phyloP scores from a whole-genome alignment of 2,888 invertebrate genomes.

The Apamea monoglypha region DNA sequence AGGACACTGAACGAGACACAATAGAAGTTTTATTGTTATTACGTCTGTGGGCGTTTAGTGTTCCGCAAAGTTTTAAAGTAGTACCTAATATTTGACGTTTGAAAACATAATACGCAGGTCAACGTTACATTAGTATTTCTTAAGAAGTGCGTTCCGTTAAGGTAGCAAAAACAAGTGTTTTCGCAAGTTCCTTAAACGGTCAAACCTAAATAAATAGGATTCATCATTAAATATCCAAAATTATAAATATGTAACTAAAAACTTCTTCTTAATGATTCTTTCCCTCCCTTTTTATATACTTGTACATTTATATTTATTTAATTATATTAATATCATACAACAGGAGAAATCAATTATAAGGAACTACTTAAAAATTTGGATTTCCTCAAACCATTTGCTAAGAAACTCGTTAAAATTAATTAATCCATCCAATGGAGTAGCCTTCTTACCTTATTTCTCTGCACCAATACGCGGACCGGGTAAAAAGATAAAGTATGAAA shows the following conservation, averaged over 20 bases:
- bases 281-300: not conserved
- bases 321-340: not conserved
- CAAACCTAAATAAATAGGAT: not conserved
- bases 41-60: not conserved
- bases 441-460: not conserved
- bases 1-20: not conserved
- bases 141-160: not conserved
- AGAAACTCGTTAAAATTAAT: slow-evolving; percentile 3
- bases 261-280: not conserved
- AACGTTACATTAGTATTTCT: not conserved
- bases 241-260: not conserved
- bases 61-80: not conserved
- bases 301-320: not conserved
- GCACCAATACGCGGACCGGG: slow-evolving; percentile 18
- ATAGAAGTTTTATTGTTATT: not conserved
- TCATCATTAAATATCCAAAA: not conserved
- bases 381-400: not conserved
- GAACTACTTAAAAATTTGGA: not conserved
- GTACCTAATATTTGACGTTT: not conserved
- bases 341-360: not conserved
- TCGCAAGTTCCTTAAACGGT: not conserved
- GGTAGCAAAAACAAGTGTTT: not conserved
- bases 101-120: not conserved
- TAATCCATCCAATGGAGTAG: slow-evolving; percentile 10
- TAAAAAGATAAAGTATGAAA: slow-evolving; percentile 37